Base-by-base conservation (phyloP, 2,888 invertebrate genomes). In the Neria commutata region DNA sequence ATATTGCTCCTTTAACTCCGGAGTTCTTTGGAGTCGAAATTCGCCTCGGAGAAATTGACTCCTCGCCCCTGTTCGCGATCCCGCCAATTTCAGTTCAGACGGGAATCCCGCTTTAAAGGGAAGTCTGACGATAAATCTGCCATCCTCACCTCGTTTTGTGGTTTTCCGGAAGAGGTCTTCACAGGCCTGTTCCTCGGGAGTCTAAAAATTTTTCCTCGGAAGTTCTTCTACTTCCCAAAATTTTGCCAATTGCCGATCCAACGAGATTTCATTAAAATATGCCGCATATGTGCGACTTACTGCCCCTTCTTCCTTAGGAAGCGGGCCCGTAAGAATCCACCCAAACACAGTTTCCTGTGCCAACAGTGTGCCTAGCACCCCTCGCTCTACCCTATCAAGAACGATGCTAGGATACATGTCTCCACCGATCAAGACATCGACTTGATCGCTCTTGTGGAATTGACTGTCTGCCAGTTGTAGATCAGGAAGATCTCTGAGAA, bases 261-360 rank as follows among this genome's bases (percentile, higher is more conserved):
- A n/a, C 4, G 37, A 11, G 4, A 37, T n/a, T 11, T 37, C 37
- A 14, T n/a, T 37, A 14, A 37, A 37, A 37, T 4, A 37, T 14
- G n/a, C 37, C 8, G n/a, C 37, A 14, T n/a, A 14, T 14, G 37
- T 14, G 14, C 14, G 4, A n/a, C 4, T 4, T 37, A n/a, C 4
- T 14, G 37, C 6, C n/a, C 4, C 37, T 14, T 10, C n/a, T n/a
- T n/a, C n/a, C 42, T 42, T 14, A 10, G 17, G 25, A 17, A 50
- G 23, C 16, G 37, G 37, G 3, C 51, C 37, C 2, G 51, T 51
- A 2, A 51, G 16, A 10, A 37, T 25, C 51, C 51, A 51, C 24
- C 37, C 51, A 16, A 51, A 21, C 2, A 53, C 16, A n/a, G 45
- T 42, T 25, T 53, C 26, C 26, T 53, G 53, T 2, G 42, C 37